A percentile compares a stretch with the other conserved stretches of the same genome.
Conservation (phyloP, 2,113 vertebrate genomes). For the Dryoscopus gambensis region DNA sequence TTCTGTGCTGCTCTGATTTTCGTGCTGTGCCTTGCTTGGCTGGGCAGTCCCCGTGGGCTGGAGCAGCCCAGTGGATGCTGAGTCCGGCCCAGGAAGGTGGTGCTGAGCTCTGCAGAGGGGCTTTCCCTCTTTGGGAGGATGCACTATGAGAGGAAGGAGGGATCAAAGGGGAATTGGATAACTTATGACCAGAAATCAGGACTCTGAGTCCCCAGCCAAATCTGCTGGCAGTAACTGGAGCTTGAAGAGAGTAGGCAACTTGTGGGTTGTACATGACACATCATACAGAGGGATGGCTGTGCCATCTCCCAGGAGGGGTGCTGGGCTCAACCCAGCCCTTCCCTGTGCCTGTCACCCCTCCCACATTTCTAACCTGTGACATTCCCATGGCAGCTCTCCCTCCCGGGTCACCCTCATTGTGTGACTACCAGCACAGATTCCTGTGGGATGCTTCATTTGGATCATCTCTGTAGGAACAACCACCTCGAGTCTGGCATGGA, state of each 20-base stretch:
- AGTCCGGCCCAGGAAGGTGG: not conserved
- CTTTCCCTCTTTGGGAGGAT: not conserved
- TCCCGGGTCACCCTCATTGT: not conserved
- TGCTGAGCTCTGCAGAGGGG: not conserved
- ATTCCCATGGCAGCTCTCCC: not conserved
- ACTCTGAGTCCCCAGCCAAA: not conserved
- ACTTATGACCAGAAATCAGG: fast-evolving
- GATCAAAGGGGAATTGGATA: not conserved
- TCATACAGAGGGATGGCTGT: not conserved
- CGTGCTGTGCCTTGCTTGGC: not conserved
- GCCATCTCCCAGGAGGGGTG: not conserved
- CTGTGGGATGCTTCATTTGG: not conserved
- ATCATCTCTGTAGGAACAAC: not conserved
- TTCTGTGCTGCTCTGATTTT: not conserved
- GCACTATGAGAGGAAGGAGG: not conserved
- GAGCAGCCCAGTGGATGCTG: not conserved
- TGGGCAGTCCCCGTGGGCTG: not conserved
- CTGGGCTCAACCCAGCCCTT: not conserved
- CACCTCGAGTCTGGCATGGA: not conserved
- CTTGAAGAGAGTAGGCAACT: not conserved
- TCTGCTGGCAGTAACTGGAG: not conserved
- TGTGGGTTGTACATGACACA: not conserved
- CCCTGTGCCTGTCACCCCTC: not conserved
- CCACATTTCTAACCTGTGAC: not conserved
- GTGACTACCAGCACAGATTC: not conserved